These are phyloP conservation scores for Microplitis manilae DNA, from an alignment of 2,888 invertebrate genomes.

Conservation along the genomic window DNA sequence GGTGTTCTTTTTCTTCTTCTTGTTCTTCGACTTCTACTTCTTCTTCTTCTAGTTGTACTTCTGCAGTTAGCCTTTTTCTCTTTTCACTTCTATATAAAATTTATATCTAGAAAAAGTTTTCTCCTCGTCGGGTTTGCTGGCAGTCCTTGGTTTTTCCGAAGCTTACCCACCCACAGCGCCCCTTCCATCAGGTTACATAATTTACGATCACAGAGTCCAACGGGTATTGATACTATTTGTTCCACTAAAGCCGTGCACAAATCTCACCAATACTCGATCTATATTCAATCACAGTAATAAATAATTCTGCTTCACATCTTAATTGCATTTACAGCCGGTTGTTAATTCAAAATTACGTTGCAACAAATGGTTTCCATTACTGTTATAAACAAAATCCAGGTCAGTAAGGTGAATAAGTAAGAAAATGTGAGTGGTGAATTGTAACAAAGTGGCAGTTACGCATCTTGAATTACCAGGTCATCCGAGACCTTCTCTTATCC, in stretches of 20 bases:
- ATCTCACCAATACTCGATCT: neutral
- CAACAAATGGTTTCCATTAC: neutral
- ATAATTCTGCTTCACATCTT: neutral
- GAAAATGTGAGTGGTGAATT: neutral
- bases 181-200: conserved; percentile 49
- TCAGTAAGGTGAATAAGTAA: neutral
- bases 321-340: too few relatives aligned
- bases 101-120: conserved; percentile 48
- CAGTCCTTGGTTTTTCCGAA: conserved; percentile 31
- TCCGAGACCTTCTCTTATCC: conserved; percentile 17
- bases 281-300: neutral
- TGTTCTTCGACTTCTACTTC: conserved; percentile 3
- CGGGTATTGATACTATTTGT: conserved; percentile 47
- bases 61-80: neutral
- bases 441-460: conserved; percentile 43
- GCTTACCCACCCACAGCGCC: conserved; percentile 23
- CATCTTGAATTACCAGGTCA: conserved; percentile 54
- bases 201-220: conserved; percentile 43
- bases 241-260: conserved; percentile 32
- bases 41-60: neutral
- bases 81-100: conserved; percentile 43
- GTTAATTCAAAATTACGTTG: too few relatives aligned
- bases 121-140: conserved; percentile 25
- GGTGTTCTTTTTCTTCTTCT: conserved; percentile 18
- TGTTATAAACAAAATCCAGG: conserved; percentile 3